These are phyloP conservation scores for Rhagoletis pomonella DNA, from an alignment of 1,140 invertebrate species.

Conservation along the genomic window DNA sequence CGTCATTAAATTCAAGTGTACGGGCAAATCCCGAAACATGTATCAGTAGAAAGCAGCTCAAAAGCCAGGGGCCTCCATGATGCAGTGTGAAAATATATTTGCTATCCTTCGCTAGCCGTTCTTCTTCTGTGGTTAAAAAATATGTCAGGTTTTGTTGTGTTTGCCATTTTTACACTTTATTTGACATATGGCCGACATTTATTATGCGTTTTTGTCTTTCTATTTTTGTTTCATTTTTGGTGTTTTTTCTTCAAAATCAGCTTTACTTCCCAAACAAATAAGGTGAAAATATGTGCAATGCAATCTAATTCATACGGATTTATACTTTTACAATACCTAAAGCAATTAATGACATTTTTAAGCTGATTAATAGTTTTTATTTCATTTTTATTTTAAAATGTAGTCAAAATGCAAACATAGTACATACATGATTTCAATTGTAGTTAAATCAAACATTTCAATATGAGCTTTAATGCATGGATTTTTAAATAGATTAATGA, in stretches of 20 bases:
- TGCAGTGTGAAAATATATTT: too few relatives aligned
- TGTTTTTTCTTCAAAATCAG: background rate
- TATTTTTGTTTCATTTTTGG: slow-evolving; percentile 22
- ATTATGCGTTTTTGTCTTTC: slow-evolving; percentile 24
- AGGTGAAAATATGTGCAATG: slow-evolving; percentile 6
- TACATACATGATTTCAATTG: background rate
- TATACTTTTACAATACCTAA: slow-evolving; percentile 26
- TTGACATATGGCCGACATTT: slow-evolving; percentile 41
- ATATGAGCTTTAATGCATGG: too few relatives aligned
- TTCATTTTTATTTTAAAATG: background rate
- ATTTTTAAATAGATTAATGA: too few relatives aligned
- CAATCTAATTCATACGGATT: background rate
- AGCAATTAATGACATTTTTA: slow-evolving; percentile 35
- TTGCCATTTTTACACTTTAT: slow-evolving; percentile 26
- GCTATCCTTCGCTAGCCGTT: too few relatives aligned
- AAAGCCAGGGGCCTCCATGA: too few relatives aligned
- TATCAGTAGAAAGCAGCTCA: too few relatives aligned
- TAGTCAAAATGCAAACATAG: background rate
- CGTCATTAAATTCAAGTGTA: too few relatives aligned
- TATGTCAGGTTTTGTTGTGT: background rate
- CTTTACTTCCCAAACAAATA: slow-evolving; percentile 13
- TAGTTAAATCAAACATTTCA: too few relatives aligned
- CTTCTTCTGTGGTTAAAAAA: background rate
- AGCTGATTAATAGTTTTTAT: background rate
- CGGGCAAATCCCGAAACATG: too few relatives aligned